Conservation (phyloP, 2,113 vertebrate species). For the Thinocorus orbignyianus region DNA sequence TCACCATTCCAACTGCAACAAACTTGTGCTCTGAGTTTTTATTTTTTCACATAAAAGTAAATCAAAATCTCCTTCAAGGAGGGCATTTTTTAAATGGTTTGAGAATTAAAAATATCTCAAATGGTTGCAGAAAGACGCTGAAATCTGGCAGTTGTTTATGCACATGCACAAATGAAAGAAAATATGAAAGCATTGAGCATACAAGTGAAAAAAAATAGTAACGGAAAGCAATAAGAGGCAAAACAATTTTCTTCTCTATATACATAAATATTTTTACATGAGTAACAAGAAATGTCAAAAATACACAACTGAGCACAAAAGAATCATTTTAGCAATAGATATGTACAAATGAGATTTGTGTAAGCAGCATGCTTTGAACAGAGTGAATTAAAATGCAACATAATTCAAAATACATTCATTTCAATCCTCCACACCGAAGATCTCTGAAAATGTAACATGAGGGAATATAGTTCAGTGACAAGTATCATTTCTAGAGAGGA, state of each 20-base stretch:
- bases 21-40: constrained; percentile 62
- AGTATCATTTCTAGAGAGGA: neutral
- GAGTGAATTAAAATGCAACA: constrained; percentile 48
- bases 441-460: neutral
- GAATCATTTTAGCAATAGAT: constrained; percentile 54
- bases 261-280: constrained; percentile 65
- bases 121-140: constrained; percentile 10
- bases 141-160: constrained; percentile 32
- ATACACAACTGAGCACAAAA: constrained; percentile 49
- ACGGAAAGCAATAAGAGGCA: neutral
- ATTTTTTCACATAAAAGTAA: constrained; percentile 61
- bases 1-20: constrained; percentile 32
- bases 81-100: constrained; percentile 1
- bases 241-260: constrained; percentile 56
- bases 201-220: neutral
- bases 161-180: constrained; percentile 19
- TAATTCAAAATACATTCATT: constrained; percentile 50
- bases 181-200: constrained; percentile 33
- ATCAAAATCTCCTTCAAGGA: constrained; percentile 47
- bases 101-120: neutral
- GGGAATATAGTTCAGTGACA: neutral
- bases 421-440: constrained; percentile 40
- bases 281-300: constrained; percentile 62
- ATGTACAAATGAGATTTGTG: constrained; percentile 35
- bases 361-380: constrained; percentile 64